phyloP scores from a whole-genome alignment of 1,140 invertebrate species.

The Epicauta chinensis region DNA sequence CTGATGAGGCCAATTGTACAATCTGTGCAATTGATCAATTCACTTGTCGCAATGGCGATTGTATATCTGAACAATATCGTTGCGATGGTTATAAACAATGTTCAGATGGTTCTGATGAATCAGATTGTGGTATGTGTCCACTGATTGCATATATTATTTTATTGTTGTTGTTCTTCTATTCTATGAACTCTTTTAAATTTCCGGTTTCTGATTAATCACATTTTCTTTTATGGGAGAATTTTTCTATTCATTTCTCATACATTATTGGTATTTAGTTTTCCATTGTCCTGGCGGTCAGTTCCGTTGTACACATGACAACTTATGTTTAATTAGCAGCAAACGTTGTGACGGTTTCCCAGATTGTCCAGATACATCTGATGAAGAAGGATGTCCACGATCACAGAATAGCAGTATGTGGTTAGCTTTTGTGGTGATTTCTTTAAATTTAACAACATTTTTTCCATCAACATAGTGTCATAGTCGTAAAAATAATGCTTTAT shows the following conservation, averaged over 20 bases:
- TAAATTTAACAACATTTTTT: neutral
- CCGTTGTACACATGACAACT: slow-evolving; percentile 51
- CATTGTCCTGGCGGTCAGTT: slow-evolving; percentile 52
- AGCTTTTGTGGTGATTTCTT: neutral
- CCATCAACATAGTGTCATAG: neutral
- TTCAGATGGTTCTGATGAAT: slow-evolving; percentile 48
- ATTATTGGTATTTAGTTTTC: neutral
- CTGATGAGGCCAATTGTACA: slow-evolving; percentile 47
- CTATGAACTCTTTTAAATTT: neutral
- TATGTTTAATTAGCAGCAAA: slow-evolving; percentile 46
- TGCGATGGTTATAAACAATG: slow-evolving; percentile 49
- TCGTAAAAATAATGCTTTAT: too few relatives aligned
- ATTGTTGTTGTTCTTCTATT: neutral
- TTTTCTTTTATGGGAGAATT: too few relatives aligned
- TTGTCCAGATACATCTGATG: slow-evolving; percentile 50
- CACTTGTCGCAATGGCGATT: slow-evolving; percentile 50
- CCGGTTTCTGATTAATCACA: neutral
- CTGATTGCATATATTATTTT: neutral
- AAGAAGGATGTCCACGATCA: slow-evolving; percentile 38
- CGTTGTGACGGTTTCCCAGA: slow-evolving; percentile 46
- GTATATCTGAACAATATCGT: slow-evolving; percentile 45
- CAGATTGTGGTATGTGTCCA: slow-evolving; percentile 35
- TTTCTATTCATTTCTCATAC: neutral
- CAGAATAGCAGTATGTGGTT: neutral
- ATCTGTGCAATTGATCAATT: slow-evolving; percentile 42